Evolutionary conservation across 2,113 vertebrate species (phyloP).

Genomic region (Lutjanus erythropterus): DNA sequence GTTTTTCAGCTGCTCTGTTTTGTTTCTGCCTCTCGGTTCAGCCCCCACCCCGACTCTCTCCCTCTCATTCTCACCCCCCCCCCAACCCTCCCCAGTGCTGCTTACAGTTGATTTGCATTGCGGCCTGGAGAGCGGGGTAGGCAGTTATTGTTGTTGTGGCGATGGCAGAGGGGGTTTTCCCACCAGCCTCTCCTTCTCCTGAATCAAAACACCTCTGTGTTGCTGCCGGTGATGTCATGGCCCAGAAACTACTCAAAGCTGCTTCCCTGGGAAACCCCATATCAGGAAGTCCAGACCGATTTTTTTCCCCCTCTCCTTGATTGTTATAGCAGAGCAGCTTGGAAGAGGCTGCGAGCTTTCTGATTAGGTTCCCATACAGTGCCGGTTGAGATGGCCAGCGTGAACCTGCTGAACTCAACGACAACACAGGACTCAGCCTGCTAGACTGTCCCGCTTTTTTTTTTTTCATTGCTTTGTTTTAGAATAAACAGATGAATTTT

Average conservation of each 20-base stretch:
- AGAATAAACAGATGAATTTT: background rate
- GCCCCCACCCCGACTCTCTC: background rate
- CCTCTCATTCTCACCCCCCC: background rate
- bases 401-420: conserved; percentile 71
- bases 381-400: conserved; percentile 23
- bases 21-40: conserved; percentile 6
- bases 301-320: conserved; percentile 48
- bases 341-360: conserved; percentile 47
- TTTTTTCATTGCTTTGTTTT: conserved; percentile 1
- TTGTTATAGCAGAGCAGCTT: conserved; percentile 74
- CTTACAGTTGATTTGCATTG: conserved; percentile 77
- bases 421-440: background rate
- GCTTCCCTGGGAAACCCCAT: conserved; percentile 81
- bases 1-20: conserved; percentile 33
- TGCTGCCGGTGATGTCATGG: conserved; percentile 79
- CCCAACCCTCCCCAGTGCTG: conserved; percentile 5
- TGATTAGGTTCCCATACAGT: conserved; percentile 72
- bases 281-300: conserved; percentile 69
- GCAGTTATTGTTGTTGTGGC: conserved; percentile 65
- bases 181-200: conserved; percentile 60
- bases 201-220: conserved; percentile 78
- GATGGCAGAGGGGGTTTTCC: conserved; percentile 72
- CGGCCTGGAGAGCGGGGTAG: conserved; percentile 20
- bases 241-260: conserved; percentile 73
- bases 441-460: background rate